These are phyloP conservation scores for Percina caprodes DNA, from an alignment of 2,113 vertebrate genomes.

Conservation along the genomic window DNA sequence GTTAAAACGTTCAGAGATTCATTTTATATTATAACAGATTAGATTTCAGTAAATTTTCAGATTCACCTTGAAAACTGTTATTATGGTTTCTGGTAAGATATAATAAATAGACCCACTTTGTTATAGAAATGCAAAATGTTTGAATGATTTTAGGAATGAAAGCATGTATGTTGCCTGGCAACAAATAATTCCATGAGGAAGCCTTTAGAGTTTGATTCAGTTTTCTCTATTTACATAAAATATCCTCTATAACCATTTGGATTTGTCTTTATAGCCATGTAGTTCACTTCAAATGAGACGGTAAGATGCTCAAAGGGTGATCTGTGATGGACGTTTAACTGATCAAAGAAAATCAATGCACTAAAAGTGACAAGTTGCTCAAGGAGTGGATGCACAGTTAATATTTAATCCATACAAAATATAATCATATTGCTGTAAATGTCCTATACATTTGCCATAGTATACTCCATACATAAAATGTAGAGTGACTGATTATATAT, in stretches of 20 bases:
- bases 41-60: background rate
- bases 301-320: background rate
- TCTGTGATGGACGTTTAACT: background rate
- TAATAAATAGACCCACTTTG: background rate
- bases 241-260: background rate
- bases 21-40: background rate
- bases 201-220: background rate
- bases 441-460: background rate
- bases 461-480: background rate
- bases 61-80: background rate
- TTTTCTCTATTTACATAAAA: conserved; percentile 7
- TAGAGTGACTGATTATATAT: background rate
- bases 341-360: background rate
- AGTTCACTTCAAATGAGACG: background rate
- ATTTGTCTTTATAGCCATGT: background rate
- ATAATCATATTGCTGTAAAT: background rate
- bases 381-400: background rate
- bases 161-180: background rate
- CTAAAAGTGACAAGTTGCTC: background rate
- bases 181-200: background rate
- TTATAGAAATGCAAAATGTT: background rate
- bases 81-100: background rate
- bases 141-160: background rate
- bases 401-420: conserved; percentile 32
- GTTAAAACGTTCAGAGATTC: background rate